Base-by-base conservation (phyloP, 1,140 invertebrate species). In the Drosophila dunni region DNA sequence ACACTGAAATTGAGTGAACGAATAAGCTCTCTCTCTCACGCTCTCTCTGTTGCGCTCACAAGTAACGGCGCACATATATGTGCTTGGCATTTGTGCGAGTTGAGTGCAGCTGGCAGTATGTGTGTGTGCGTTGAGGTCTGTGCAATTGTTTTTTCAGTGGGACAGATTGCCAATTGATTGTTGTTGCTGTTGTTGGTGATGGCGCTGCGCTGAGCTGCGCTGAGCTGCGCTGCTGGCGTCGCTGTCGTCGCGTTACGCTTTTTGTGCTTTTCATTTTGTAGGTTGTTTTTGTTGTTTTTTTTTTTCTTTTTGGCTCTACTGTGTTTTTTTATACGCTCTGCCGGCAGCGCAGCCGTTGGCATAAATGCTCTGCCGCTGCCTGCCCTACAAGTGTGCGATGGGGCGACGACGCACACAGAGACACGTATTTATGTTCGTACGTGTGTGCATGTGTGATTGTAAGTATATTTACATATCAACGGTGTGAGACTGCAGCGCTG, bases 81-180 rank as follows among this genome's bases (percentile, higher is more conserved):
- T 51, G 61, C 64, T 46, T 60, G 54, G 54, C 17, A 36, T 48
- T 50, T 81, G 54, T 75, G 45, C 57, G 48, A 17, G 33, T n/a
- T 29, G 24, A 29, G 56, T 67, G 60, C 65, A 48, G 24, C 24
- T 29, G 24, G 3, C 24, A 29, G 24, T 29, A 29, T 77, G 44
- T 79, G 48, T 68, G 66, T 54, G 56, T 36, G 60, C 24, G 11
- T 24, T 2, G 67, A 29, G 72, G 74, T 61, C 74, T 77, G 76
- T 79, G 83, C 79, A 88, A 89, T 88, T 88, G 84, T 89, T 88
- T 88, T 89, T 89, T 84, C 84, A 89, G 84, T 89, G 81, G 81
- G 84, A 84, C 85, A 84, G 84, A 88, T 88, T 88, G 83, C 73
- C 83, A 88, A 88, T 88, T 88, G 84, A 89, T 89, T 88, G 80